These are phyloP conservation scores for Leucopsar rothschildi DNA, from an alignment of 2,113 vertebrate genomes.

Conservation along the genomic window DNA sequence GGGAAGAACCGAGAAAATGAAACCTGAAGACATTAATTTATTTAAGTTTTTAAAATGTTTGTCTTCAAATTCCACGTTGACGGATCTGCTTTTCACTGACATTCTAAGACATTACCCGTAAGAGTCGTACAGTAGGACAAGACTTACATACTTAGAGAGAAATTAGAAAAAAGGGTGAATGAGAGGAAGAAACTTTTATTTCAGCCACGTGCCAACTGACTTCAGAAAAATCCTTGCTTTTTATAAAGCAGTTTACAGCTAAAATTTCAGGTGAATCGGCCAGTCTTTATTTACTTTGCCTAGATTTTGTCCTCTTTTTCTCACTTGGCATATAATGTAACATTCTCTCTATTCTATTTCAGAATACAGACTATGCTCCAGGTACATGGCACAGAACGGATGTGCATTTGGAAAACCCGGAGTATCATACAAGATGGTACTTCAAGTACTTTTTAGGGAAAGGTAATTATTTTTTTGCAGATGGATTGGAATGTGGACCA, in stretches of 20 bases:
- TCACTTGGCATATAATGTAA: not conserved
- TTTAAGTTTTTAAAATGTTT: not conserved
- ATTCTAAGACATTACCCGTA: not conserved
- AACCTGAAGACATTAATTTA: not conserved
- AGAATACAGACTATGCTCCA: constrained; percentile 84
- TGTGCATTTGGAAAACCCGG: constrained; percentile 98
- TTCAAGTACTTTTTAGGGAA: constrained; percentile 99
- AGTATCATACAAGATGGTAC: constrained; percentile 98
- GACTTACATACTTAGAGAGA: not conserved
- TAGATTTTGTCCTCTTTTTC: not conserved
- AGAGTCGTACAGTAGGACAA: not conserved
- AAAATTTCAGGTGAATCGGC: not conserved
- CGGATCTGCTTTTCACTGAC: not conserved
- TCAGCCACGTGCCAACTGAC: not conserved
- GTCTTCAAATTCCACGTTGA: not conserved
- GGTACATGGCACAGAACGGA: constrained; percentile 96
- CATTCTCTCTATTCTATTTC: constrained; percentile 40
- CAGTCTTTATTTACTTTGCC: not conserved
- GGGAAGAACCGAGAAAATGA: not conserved
- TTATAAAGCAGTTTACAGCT: not conserved
- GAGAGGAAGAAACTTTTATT: not conserved
- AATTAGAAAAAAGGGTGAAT: not conserved
- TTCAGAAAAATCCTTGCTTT: not conserved
- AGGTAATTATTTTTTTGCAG: constrained; percentile 76
- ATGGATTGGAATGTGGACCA: not conserved